Percentiles rank a stretch among this genome's conserved stretches.
phyloP scores from a whole-genome alignment of 2,113 vertebrate species.

The Hirundichthys speculiger region DNA sequence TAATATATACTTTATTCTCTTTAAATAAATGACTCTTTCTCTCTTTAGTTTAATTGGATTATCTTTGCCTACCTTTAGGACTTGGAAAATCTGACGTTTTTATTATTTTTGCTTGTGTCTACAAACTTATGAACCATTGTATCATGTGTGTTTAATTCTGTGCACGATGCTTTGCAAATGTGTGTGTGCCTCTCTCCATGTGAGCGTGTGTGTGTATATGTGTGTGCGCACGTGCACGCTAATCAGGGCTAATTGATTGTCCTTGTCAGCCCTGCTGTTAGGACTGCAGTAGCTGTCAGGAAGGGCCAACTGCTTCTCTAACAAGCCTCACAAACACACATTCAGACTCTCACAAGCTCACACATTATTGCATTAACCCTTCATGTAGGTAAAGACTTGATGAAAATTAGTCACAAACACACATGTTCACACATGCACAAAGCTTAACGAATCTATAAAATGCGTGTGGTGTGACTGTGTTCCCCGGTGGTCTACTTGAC shows the following conservation, averaged over 20 bases:
- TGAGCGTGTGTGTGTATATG: not conserved
- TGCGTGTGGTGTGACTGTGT: not conserved
- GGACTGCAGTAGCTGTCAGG: constrained; percentile 73
- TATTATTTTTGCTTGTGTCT: too few relatives aligned
- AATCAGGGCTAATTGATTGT: constrained; percentile 73
- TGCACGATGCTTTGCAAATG: too few relatives aligned
- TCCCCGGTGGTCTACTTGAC: constrained; percentile 16
- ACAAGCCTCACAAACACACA: constrained; percentile 52
- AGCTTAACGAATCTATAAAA: constrained; percentile 4
- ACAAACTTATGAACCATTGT: too few relatives aligned
- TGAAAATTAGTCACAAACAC: not conserved
- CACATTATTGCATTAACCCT: constrained; percentile 7
- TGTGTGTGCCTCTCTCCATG: too few relatives aligned
- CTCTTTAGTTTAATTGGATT: too few relatives aligned
- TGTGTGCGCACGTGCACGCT: constrained; percentile 24
- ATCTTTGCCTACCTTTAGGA: too few relatives aligned
- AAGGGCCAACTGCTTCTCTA: constrained; percentile 69
- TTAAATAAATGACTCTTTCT: too few relatives aligned
- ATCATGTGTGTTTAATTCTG: too few relatives aligned
- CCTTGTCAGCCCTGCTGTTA: constrained; percentile 70
- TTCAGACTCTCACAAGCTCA: constrained; percentile 6
- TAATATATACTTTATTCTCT: too few relatives aligned
- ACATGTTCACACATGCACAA: not conserved
- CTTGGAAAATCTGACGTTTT: too few relatives aligned
- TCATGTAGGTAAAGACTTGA: constrained; percentile 6